Base-by-base conservation (phyloP, 2,797 vertebrate genomes). In the Morelia viridis region DNA sequence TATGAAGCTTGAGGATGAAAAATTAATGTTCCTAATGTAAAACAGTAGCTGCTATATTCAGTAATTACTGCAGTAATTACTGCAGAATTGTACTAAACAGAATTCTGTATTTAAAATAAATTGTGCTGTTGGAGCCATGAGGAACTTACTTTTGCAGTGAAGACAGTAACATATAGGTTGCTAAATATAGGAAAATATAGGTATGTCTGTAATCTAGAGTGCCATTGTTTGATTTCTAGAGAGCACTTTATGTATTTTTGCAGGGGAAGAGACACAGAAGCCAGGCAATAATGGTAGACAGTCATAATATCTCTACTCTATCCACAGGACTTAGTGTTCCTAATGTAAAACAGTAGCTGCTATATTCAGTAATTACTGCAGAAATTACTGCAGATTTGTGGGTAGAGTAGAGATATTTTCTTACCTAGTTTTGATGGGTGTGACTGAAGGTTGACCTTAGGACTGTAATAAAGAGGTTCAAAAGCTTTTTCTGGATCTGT, bases 31-130 rank as follows among this genome's bases (percentile, higher is more conserved):
- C n/a, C 35, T 76, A 41, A 19, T 76, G 8, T 41, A 76, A 76
- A 60, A 57, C 28, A 28, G 41, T 13, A 9, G 26, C 26, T 90
- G n/a, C 95, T 95, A 95, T 94, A 91, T 83, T 62, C 86, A 89
- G 91, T 87, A 95, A 92, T 92, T 15, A 0, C 87, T 92, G 57
- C 0, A 0, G 85, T 41, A 35, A 24, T 91, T 88, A 50, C 91
- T 41, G 41, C 41, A 41, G 94, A 83, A 91, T 91, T 89, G 89
- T 92, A 28, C 35, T 92, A 86, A 91, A 61, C 89, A 89, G 91
- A 61, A 90, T 86, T 13, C 87, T 96, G 62, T 93, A 95, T 94
- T 96, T 95, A 91, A 91, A 61, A 86, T 92, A 92, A 91, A 94
- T 91, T 94, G 88, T 92, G 92, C 0, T 89, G 91, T 89, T 91